Evolutionary conservation across 2,797 vertebrate genomes (phyloP).

Genomic region (Spatula clypeata): DNA sequence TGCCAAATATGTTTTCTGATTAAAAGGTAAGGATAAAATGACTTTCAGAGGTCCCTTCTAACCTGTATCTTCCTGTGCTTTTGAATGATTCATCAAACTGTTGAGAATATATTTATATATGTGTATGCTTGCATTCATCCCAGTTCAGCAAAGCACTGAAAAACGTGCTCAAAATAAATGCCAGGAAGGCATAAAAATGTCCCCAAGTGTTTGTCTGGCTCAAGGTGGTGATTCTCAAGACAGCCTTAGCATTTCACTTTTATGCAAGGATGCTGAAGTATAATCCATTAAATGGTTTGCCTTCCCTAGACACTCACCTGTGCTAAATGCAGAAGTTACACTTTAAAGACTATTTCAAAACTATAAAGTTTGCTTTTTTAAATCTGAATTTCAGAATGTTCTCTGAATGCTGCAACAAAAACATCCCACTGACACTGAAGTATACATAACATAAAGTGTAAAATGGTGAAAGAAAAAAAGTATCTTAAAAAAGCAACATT

Average conservation of each 20-base stretch:
- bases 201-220: not conserved
- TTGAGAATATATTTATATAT: not conserved
- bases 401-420: not conserved
- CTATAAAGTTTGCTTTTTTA: not conserved
- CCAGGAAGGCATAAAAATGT: not conserved
- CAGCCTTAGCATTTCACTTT: not conserved
- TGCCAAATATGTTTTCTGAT: not conserved
- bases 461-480: not conserved
- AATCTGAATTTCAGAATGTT: not conserved
- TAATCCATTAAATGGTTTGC: not conserved
- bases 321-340: fast-evolving
- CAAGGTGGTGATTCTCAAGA: not conserved
- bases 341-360: not conserved
- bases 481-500: not conserved
- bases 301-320: not conserved
- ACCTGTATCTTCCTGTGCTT: not conserved
- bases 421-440: not conserved
- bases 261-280: not conserved
- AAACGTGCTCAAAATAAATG: not conserved
- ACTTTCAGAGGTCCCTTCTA: too few relatives aligned
- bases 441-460: not conserved
- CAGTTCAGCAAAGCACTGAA: not conserved
- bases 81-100: not conserved
- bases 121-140: not conserved
- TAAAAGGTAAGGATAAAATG: too few relatives aligned